A percentile compares a stretch with the other conserved stretches of the same genome.
Conservation (phyloP, 2,888 invertebrate species). For the Tenodera sinensis region DNA sequence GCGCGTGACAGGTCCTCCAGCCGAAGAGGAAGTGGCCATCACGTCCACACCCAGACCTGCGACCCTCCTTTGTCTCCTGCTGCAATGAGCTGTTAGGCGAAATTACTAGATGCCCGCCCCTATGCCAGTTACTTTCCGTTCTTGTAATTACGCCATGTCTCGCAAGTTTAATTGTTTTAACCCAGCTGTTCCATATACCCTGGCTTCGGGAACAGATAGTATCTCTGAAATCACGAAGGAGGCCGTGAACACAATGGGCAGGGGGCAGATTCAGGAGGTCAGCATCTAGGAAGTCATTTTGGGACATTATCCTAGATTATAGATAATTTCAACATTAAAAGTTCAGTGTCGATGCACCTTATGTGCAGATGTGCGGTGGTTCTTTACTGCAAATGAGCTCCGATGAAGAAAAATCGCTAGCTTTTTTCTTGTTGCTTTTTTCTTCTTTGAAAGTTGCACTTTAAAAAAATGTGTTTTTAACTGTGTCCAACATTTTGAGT, state of each 20-base stretch:
- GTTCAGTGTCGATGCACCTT: background rate
- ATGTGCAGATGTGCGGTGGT: too few species aligned
- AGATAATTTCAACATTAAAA: background rate
- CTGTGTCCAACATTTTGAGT: too few species aligned
- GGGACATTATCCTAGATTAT: background rate
- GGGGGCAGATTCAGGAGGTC: background rate
- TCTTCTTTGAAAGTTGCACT: too few species aligned
- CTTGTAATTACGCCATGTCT: background rate
- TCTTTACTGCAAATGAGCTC: too few species aligned
- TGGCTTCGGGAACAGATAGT: background rate
- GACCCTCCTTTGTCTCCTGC: background rate
- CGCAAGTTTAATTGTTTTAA: slow-evolving; percentile 1
- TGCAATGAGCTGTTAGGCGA: background rate
- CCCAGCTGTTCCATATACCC: background rate
- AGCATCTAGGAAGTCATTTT: background rate
- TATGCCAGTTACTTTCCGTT: background rate
- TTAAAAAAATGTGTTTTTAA: too few species aligned
- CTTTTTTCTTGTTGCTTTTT: too few species aligned
- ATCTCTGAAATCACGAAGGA: background rate
- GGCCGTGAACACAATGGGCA: background rate
- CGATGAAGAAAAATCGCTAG: too few species aligned
- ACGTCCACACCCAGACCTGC: background rate
- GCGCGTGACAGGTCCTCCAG: background rate
- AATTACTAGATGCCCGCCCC: background rate
- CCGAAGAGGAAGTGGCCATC: background rate